Evolutionary conservation across 2,888 invertebrate species (phyloP).

Genomic region (Cataglyphis altisquamis): DNA sequence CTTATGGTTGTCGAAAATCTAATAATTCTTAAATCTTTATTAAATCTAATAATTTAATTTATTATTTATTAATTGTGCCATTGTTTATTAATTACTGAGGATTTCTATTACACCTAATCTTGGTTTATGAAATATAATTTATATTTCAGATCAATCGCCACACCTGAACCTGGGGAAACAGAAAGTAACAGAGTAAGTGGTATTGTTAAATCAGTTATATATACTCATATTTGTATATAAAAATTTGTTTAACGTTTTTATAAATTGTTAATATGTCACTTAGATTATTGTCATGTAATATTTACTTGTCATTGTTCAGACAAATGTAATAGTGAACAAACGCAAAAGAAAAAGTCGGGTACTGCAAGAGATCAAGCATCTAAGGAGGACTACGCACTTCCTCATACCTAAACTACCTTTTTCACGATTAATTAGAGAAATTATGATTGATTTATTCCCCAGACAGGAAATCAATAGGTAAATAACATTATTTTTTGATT

Average conservation of each 20-base stretch:
- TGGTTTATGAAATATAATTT: not conserved
- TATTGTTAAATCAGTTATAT: not conserved
- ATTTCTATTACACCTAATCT: not conserved
- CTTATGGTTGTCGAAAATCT: not conserved
- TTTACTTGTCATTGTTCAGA: constrained; percentile 32
- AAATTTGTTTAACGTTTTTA: not conserved
- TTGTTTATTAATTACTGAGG: not conserved
- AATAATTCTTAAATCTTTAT: not conserved
- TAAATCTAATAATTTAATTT: not conserved
- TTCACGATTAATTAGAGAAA: constrained; percentile 86
- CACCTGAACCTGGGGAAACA: not conserved
- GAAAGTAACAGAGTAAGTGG: constrained; percentile 20
- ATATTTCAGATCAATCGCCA: not conserved
- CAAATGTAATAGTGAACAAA: constrained; percentile 31
- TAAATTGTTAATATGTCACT: not conserved
- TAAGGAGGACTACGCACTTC: constrained; percentile 78
- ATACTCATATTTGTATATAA: not conserved
- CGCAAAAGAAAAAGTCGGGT: constrained; percentile 34
- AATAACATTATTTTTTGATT: not conserved
- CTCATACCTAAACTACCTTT: constrained; percentile 86
- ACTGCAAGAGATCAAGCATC: constrained; percentile 79
- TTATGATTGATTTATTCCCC: constrained; percentile 81
- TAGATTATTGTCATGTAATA: not conserved
- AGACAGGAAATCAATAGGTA: constrained; percentile 71
- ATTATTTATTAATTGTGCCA: not conserved